Evolutionary conservation across 2,797 vertebrate species (phyloP).

Genomic region (Lepus townsendii): DNA sequence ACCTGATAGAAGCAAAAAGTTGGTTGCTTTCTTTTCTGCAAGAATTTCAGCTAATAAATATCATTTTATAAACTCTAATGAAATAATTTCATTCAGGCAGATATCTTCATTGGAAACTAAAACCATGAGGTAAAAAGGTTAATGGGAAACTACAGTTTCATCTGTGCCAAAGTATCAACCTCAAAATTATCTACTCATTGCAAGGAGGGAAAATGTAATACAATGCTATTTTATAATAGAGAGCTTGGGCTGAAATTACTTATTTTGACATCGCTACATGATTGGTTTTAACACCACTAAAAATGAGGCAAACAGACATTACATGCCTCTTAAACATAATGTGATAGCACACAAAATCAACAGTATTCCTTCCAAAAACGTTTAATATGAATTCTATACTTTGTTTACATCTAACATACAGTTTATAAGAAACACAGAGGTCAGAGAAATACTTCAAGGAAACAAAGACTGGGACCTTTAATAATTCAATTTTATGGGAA

Average conservation of each 20-base stretch:
- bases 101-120: conserved; percentile 30
- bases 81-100: conserved; percentile 32
- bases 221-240: conserved; percentile 28
- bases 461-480: not conserved
- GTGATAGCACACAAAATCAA: not conserved
- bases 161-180: not conserved
- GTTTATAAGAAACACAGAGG: not conserved
- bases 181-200: conserved; percentile 41
- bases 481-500: not conserved
- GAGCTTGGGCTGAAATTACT: not conserved
- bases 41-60: conserved; percentile 62
- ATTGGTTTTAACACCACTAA: conserved; percentile 19
- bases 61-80: conserved; percentile 34
- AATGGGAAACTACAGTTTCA: not conserved
- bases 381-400: conserved; percentile 6
- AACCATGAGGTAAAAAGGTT: conserved; percentile 32
- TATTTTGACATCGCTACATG: conserved; percentile 28
- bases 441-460: not conserved
- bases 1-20: conserved; percentile 19
- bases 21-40: not conserved
- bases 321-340: not conserved
- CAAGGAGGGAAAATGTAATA: conserved; percentile 22
- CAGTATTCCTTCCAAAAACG: conserved; percentile 44
- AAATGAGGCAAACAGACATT: not conserved
- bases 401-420: not conserved